Evolutionary conservation across 2,888 invertebrate species (phyloP).

Genomic region (Parnassius glacialis): DNA sequence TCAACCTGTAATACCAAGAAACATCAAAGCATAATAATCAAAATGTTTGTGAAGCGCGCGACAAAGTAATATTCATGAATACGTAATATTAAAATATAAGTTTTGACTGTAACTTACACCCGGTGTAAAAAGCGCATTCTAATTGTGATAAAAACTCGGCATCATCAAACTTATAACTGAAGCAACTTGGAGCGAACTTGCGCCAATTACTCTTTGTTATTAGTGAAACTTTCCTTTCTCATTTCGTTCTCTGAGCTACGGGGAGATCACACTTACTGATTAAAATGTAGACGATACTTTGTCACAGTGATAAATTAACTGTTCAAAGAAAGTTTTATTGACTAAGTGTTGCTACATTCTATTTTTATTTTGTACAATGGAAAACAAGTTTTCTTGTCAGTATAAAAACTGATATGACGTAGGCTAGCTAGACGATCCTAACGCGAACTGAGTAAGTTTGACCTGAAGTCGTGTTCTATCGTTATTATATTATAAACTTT

Average conservation of each 20-base stretch:
- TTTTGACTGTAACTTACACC: constrained; percentile 5
- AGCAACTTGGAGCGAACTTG: constrained; percentile 15
- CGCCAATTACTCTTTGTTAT: constrained; percentile 25
- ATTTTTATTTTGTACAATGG: background rate
- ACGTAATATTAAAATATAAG: constrained; percentile 3
- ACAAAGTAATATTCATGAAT: constrained; percentile 8
- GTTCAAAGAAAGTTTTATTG: background rate
- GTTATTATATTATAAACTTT: too few species aligned
- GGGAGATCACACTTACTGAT: constrained; percentile 20
- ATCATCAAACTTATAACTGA: constrained; percentile 20
- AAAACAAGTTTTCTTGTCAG: too few species aligned
- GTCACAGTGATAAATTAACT: constrained; percentile 16
- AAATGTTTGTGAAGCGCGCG: background rate
- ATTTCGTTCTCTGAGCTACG: background rate
- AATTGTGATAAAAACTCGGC: constrained; percentile 23
- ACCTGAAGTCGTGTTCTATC: too few species aligned
- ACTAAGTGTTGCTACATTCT: background rate
- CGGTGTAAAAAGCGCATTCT: constrained; percentile 17
- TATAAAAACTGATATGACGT: too few species aligned
- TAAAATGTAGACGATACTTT: constrained; percentile 17
- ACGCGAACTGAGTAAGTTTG: too few species aligned
- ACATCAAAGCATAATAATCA: too few species aligned
- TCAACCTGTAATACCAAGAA: too few species aligned
- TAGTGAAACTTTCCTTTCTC: constrained; percentile 20
- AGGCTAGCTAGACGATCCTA: background rate